Conservation (phyloP, 1,140 invertebrate genomes). For the Leptinotarsa defecta region DNA sequence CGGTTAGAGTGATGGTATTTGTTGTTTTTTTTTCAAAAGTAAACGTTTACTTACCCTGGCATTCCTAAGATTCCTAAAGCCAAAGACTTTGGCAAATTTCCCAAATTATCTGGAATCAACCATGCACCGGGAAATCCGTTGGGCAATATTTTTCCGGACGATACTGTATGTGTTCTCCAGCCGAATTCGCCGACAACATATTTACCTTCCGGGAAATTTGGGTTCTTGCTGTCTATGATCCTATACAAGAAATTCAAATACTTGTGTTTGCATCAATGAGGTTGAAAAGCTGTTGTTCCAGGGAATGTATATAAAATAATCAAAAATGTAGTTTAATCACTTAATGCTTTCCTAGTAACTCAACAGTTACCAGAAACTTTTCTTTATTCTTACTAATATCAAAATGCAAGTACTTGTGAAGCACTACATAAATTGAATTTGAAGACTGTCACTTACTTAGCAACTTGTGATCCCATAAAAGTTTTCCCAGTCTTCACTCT, state of each 20-base stretch:
- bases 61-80: conserved; percentile 44
- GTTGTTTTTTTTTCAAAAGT: background rate
- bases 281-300: too few species aligned
- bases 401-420: background rate
- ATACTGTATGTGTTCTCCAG: conserved; percentile 63
- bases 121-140: conserved; percentile 17
- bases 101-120: conserved; percentile 52
- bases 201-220: conserved; percentile 58
- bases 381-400: too few species aligned
- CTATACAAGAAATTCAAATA: conserved; percentile 42
- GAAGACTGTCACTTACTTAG: conserved; percentile 8
- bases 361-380: too few species aligned
- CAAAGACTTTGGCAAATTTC: conserved; percentile 58
- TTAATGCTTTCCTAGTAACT: too few species aligned
- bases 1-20: too few species aligned
- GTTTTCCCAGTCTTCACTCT: conserved; percentile 43
- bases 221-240: conserved; percentile 67
- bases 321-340: too few species aligned
- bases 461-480: conserved; percentile 51
- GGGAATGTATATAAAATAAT: too few species aligned
- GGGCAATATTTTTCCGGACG: conserved; percentile 33
- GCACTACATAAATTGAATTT: too few species aligned
- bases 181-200: conserved; percentile 60
- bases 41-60: conserved; percentile 42
- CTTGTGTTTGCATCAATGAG: too few species aligned